Evolutionary conservation across 2,888 invertebrate species (phyloP).

Genomic region (Apoda limacodes): DNA sequence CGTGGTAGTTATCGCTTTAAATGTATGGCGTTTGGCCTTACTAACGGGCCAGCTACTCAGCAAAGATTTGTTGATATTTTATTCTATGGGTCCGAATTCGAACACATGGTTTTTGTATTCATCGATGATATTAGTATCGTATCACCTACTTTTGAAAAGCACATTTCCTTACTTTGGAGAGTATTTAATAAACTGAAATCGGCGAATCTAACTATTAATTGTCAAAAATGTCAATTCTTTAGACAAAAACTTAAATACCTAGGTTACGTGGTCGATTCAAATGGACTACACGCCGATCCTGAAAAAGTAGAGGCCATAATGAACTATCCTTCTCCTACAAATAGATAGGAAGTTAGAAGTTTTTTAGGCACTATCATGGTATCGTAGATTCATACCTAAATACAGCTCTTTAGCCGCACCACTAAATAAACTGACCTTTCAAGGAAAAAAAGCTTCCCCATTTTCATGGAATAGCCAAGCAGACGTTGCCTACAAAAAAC

Average conservation of each 20-base stretch:
- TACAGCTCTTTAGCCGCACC: constrained; percentile 11
- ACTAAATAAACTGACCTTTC: constrained; percentile 15
- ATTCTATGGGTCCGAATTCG: constrained; percentile 16
- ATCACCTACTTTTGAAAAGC: constrained; percentile 17
- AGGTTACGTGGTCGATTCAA: constrained; percentile 8
- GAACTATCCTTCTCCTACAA: constrained; percentile 3
- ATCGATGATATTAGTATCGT: constrained; percentile 21
- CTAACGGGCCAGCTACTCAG: constrained; percentile 18
- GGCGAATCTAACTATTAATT: constrained; percentile 17
- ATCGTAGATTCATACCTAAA: constrained; percentile 10
- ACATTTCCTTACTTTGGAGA: constrained; percentile 14
- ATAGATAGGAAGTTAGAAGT: constrained; percentile 8
- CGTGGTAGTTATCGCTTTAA: constrained; percentile 14
- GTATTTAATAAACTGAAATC: constrained; percentile 16
- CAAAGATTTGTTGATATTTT: constrained; percentile 13
- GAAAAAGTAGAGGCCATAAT: constrained; percentile 6
- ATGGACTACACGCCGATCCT: constrained; percentile 3
- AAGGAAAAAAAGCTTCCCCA: constrained; percentile 12
- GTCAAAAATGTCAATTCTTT: constrained; percentile 17
- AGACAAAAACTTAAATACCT: constrained; percentile 11
- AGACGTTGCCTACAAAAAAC: constrained; percentile 3
- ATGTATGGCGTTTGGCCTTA: constrained; percentile 14
- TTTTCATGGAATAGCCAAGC: constrained; percentile 10
- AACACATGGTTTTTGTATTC: constrained; percentile 18
- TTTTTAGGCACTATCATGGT: constrained; percentile 13